These are phyloP conservation scores for Spongilla lacustris DNA, from an alignment of 37 sponge, comb jelly and placozoan species.

Conservation along the genomic window DNA sequence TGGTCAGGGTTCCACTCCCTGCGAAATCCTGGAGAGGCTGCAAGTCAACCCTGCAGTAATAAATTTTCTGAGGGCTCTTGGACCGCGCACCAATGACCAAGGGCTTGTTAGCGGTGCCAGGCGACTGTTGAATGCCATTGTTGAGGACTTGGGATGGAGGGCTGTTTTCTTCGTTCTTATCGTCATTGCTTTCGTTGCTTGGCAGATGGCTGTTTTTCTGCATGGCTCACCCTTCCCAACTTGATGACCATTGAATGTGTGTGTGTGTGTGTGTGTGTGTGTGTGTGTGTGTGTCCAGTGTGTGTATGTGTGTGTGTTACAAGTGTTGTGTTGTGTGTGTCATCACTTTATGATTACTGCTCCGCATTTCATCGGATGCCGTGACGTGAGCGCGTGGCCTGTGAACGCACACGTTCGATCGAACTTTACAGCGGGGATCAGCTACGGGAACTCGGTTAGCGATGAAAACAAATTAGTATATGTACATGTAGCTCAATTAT, in stretches of 20 bases:
- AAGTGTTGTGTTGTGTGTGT: no score
- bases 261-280: background rate
- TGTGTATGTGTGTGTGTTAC: background rate
- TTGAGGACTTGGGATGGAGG: constrained; percentile 16
- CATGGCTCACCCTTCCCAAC: constrained; percentile 17
- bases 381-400: no score
- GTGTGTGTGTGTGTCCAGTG: background rate
- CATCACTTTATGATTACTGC: no score
- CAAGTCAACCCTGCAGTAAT: background rate
- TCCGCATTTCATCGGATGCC: no score
- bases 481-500: no score
- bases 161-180: background rate
- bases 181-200: background rate
- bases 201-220: constrained; percentile 13
- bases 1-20: constrained; percentile 6
- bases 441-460: no score
- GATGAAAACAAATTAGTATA: no score
- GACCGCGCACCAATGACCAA: background rate
- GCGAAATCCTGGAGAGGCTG: constrained; percentile 10
- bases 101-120: background rate
- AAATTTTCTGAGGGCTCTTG: background rate
- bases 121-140: background rate
- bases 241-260: background rate
- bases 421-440: no score
- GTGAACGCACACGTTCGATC: no score